A percentile compares a stretch with the other conserved stretches of the same genome.
Conservation (phyloP, 2,888 invertebrate species). For the Mesoligia furuncula region DNA sequence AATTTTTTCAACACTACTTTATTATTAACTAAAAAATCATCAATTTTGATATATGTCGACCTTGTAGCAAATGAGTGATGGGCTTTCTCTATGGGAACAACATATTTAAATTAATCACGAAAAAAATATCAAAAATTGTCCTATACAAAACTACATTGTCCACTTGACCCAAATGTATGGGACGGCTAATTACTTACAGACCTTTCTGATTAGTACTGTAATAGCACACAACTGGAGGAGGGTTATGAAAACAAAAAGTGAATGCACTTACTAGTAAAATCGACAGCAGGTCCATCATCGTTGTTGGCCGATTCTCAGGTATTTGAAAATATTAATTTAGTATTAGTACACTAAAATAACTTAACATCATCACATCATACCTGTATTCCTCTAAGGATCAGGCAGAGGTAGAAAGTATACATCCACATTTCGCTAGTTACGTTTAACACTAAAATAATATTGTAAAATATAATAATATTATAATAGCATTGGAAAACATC, state of each 20-base stretch:
- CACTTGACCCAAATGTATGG: background rate
- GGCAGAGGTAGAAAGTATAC: background rate
- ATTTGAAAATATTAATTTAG: background rate
- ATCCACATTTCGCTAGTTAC: background rate
- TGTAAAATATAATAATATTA: background rate
- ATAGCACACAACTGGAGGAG: background rate
- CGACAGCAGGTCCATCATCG: background rate
- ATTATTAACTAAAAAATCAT: too few species aligned
- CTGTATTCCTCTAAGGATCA: background rate
- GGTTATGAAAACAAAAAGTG: background rate
- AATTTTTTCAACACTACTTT: too few species aligned
- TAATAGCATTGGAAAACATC: background rate
- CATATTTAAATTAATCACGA: too few species aligned
- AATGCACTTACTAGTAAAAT: background rate
- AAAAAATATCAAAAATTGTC: too few species aligned
- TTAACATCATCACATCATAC: background rate
- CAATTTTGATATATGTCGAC: too few species aligned
- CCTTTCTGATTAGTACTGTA: background rate
- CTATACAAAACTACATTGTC: background rate
- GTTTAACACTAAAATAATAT: background rate
- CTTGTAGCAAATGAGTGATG: too few species aligned
- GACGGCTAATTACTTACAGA: background rate
- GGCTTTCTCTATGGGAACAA: too few species aligned
- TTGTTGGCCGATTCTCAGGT: background rate
- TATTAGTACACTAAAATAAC: background rate